These are phyloP conservation scores for Cheumatopsyche charites DNA, from an alignment of 1,140 invertebrate genomes.

Conservation along the genomic window DNA sequence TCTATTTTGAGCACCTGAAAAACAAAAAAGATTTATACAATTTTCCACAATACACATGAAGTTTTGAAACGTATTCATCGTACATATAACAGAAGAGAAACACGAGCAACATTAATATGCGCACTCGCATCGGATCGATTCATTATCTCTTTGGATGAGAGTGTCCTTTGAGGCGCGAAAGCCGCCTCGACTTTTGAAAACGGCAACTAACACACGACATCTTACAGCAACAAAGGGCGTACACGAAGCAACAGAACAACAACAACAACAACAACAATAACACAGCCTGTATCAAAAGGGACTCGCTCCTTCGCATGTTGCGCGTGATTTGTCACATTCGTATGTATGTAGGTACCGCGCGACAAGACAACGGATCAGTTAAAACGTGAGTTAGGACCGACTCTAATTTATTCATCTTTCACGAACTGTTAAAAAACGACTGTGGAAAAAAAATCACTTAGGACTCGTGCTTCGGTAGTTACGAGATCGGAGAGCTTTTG, in stretches of 20 bases:
- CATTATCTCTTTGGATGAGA: background rate
- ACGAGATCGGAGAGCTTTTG: too few relatives aligned
- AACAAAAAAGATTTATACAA: conserved; percentile 49
- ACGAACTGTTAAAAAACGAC: background rate
- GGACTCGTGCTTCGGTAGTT: too few relatives aligned
- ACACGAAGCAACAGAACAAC: conserved; percentile 1
- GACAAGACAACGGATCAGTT: conserved; percentile 22
- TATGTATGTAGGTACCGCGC: background rate
- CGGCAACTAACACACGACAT: too few relatives aligned
- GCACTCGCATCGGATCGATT: too few relatives aligned
- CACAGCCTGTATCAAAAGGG: conserved; percentile 25
- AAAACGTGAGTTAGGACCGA: conserved; percentile 23
- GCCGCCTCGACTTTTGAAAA: conserved; percentile 15
- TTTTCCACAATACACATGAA: too few relatives aligned
- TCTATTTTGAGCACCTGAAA: conserved; percentile 76
- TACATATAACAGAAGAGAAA: too few relatives aligned
- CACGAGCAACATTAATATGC: too few relatives aligned
- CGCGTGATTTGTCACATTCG: conserved; percentile 31
- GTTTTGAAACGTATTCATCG: too few relatives aligned
- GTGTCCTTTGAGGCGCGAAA: conserved; percentile 20
- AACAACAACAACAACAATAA: background rate
- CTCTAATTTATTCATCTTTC: background rate
- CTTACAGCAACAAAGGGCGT: too few relatives aligned
- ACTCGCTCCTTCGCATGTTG: conserved; percentile 5
- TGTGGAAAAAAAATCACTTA: background rate